These are phyloP conservation scores for Erinaceus europaeus DNA, from an alignment of 2,113 vertebrate species.

Conservation along the genomic window DNA sequence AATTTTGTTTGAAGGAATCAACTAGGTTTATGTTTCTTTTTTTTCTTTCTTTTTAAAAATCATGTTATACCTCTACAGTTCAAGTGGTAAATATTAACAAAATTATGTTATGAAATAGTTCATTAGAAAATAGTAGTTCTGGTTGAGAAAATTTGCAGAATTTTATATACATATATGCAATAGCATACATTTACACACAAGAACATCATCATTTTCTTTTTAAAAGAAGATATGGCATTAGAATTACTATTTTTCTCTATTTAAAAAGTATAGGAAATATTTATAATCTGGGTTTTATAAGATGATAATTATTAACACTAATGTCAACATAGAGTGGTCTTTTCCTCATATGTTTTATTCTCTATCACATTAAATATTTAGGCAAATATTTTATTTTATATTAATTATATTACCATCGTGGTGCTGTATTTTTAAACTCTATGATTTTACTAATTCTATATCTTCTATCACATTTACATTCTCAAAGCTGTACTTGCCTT, in stretches of 20 bases:
- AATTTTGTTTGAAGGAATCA: not conserved
- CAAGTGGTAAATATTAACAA: not conserved
- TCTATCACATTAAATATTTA: not conserved
- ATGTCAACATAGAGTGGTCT: not conserved
- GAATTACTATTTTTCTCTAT: not conserved
- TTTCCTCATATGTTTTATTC: not conserved
- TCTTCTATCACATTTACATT: not conserved
- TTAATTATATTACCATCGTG: not conserved
- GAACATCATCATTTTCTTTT: not conserved
- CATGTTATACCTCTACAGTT: not conserved
- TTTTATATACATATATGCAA: not conserved
- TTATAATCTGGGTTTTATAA: not conserved
- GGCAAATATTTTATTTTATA: not conserved
- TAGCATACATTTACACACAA: not conserved
- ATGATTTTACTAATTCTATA: not conserved
- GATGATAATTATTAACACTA: not conserved
- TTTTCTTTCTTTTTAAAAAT: not conserved
- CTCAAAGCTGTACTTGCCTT: not conserved
- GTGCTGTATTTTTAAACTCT: not conserved
- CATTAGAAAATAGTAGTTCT: not conserved
- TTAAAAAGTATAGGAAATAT: not conserved
- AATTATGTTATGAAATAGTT: not conserved
- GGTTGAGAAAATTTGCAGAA: not conserved
- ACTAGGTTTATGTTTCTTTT: not conserved
- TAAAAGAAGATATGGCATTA: not conserved